Evolutionary conservation across 2,888 invertebrate genomes (phyloP), one percentile per base, ranked within the genome.

Genomic region (Pteria penguin): DNA sequence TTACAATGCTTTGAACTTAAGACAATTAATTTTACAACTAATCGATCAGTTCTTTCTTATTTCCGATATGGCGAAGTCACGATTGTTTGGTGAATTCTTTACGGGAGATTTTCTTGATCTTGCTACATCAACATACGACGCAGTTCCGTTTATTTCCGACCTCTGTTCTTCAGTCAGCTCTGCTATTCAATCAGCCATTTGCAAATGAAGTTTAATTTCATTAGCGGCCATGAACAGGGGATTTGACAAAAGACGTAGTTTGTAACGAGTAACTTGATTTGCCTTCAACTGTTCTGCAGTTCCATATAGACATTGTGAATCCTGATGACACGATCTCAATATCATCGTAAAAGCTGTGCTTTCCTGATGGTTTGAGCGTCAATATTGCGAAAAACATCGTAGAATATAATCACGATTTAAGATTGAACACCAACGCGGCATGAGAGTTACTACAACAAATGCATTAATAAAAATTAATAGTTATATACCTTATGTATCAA

Each of bases 151-250:
- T 55, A 72, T 72, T 33, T 45, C 58, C 76, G 76, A 69, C 73
- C 65, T 63, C 29, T 67, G 69, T 58, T 45, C 68, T 33, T 63
- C 65, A 62, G 65, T 75, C 69, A 75, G 45, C 55, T 22, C 33
- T 22, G 52, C 76, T 63, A 66, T 65, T 69, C 69, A 68, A 73
- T 77, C 76, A 73, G 65, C 54, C 76, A 73, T 63, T 57, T 77
- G 76, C 67, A 73, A 62, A 63, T 77, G 76, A 77, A 77, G 76
- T 77, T 77, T 77, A 72, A 77, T 77, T 77, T 73, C 76, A 77
- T 77, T 77, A 77, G 73, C 65, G 75, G 45, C 45, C 45, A 45
- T 8, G 18, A 45, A 45, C 8, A 8, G 18, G 45, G 45, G 18
- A 45, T 14, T 45, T 45, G 18, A 45, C 45, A 45, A 45, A 45